Conservation (phyloP, 2,888 invertebrate species). For the Antheraea assamensis region DNA sequence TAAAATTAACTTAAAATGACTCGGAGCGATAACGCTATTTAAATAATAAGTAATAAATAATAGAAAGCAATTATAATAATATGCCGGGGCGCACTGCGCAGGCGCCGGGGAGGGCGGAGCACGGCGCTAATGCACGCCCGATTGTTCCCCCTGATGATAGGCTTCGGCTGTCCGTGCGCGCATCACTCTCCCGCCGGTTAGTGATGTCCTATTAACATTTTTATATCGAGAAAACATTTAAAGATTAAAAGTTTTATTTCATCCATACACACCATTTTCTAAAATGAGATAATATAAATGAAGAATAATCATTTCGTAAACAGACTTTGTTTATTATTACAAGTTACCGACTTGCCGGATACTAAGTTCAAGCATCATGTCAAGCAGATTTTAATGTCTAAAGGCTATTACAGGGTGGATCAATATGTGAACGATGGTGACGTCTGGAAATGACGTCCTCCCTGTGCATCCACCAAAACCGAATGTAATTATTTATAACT, state of each 20-base stretch:
- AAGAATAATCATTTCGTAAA: too few relatives aligned
- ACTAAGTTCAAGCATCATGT: too few relatives aligned
- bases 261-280: too few relatives aligned
- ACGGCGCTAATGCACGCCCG: slow-evolving; percentile 48
- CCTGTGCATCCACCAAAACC: too few relatives aligned
- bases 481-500: too few relatives aligned
- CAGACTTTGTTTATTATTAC: too few relatives aligned
- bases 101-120: slow-evolving; percentile 27
- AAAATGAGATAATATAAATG: too few relatives aligned
- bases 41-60: slow-evolving; percentile 14
- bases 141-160: slow-evolving; percentile 50
- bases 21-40: slow-evolving; percentile 8
- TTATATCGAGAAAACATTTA: background rate
- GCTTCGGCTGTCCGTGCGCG: slow-evolving; percentile 35
- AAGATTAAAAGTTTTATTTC: background rate
- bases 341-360: too few relatives aligned
- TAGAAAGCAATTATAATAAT: slow-evolving; percentile 15
- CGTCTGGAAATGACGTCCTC: too few relatives aligned
- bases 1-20: slow-evolving; percentile 8
- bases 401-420: too few relatives aligned
- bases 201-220: background rate
- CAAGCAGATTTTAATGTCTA: too few relatives aligned
- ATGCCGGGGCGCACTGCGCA: slow-evolving; percentile 9
- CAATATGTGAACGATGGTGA: too few relatives aligned
- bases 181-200: slow-evolving; percentile 27